These are phyloP conservation scores for Hyppa rectilinea DNA, from an alignment of 2,888 invertebrate genomes.

Conservation along the genomic window DNA sequence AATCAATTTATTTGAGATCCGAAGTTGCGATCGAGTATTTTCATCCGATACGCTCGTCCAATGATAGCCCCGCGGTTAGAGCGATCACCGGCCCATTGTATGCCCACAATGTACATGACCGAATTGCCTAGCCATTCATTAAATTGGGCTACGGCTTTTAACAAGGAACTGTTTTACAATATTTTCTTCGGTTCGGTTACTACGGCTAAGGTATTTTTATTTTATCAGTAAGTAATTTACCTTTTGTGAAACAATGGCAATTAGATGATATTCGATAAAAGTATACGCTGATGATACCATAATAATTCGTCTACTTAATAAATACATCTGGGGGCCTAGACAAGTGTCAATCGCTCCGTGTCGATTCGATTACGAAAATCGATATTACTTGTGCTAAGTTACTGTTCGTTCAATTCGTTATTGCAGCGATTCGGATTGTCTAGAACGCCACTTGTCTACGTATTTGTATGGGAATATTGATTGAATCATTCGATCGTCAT, in stretches of 20 bases:
- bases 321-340: no score
- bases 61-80: slow-evolving; percentile 52
- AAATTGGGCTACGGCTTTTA: slow-evolving; percentile 33
- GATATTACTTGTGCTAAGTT: no score
- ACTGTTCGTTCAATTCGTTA: no score
- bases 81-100: slow-evolving; percentile 54
- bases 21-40: slow-evolving; percentile 36
- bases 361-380: no score
- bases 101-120: slow-evolving; percentile 21
- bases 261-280: background rate
- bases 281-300: background rate
- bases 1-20: slow-evolving; percentile 40
- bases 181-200: slow-evolving; percentile 16
- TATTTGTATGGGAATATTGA: no score
- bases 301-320: background rate
- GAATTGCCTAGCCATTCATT: slow-evolving; percentile 45
- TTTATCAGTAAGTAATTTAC: background rate
- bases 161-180: slow-evolving; percentile 29
- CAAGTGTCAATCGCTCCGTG: no score
- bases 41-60: slow-evolving; percentile 20
- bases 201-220: background rate
- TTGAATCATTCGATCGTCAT: no score
- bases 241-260: background rate
- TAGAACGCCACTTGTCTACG: no score
- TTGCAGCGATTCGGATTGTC: no score